Evolutionary conservation across 1,140 invertebrate species (phyloP).

Genomic region (Hestina assimilis): DNA sequence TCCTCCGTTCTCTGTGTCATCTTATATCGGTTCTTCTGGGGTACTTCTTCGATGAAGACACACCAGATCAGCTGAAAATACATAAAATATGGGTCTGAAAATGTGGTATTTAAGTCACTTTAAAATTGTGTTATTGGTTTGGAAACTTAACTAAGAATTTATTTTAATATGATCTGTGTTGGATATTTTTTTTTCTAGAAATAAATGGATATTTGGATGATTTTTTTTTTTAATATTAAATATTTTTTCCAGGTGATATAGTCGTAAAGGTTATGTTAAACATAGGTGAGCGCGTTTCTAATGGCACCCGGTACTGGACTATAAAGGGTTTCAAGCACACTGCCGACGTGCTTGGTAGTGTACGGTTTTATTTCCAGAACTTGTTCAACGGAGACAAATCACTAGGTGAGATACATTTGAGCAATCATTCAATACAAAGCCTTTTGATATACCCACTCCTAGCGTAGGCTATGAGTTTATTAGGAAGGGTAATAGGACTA

Average conservation of each 20-base stretch:
- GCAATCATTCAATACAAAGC: background rate
- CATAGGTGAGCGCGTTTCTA: constrained; percentile 24
- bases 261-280: constrained; percentile 47
- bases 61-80: too few species aligned
- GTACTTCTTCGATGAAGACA: too few species aligned
- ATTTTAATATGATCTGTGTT: too few species aligned
- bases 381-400: constrained; percentile 62
- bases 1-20: too few species aligned
- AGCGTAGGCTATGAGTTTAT: too few species aligned
- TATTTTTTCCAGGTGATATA: constrained; percentile 46
- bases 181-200: too few species aligned
- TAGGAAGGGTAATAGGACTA: background rate
- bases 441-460: too few species aligned
- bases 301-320: constrained; percentile 49
- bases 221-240: background rate
- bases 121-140: too few species aligned
- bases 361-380: constrained; percentile 58
- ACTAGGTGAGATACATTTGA: constrained; percentile 45
- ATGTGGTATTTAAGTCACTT: too few species aligned
- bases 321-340: constrained; percentile 45
- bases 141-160: too few species aligned
- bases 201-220: background rate
- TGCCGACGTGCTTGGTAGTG: constrained; percentile 38
- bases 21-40: too few species aligned
- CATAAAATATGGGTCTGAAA: too few species aligned